Base-by-base conservation (phyloP, 37 sponge, comb jelly and placozoan species). In the Oopsacas minuta region DNA sequence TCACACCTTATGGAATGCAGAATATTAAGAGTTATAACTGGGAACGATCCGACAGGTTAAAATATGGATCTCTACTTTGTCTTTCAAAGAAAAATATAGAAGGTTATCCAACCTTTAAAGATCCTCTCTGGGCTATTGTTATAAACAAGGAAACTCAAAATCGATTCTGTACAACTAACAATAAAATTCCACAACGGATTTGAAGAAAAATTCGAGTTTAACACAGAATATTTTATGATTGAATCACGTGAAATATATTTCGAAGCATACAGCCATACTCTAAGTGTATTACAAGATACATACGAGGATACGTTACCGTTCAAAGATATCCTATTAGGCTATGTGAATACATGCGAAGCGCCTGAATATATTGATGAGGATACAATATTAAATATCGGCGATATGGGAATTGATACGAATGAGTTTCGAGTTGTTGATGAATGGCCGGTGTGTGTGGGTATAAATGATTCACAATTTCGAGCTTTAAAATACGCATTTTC, bases 181-280 rank as follows among this genome's bases (percentile, higher is more conserved):
- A 36, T 83, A 23, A 20, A 30, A n/a, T 15, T 69, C 20, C 7
- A 36, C 75, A 52, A 39, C 23, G 52, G 75, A 10, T 61, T 61
- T n/a, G 75, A 61, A n/a, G 20, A 10, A 25, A n/a, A 61, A 3
- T 61, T 61, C 30, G 28, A 61, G 22, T 81, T 82, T 23, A 37
- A 87, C 36, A 81, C 81, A 12, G 53, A 36, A 32, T 95, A 87
- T 81, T 52, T 81, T 0, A 90, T 95, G 85, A 88, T 89, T 22
- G 96, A 95, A 81, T 95, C 96, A 30, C 37, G 75, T 61, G 93
- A 81, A 15, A 91, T 93, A 37, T 95, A 95, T 81, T 95, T 90
- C 84, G 93, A 95, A 87, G 96, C 96, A 35, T 92, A 91, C 85
- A 88, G 93, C 36, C 93, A 91, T 52, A 83, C 91, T 1, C 88